Conservation (phyloP, 2,888 invertebrate genomes). For the Netelia inedita region DNA sequence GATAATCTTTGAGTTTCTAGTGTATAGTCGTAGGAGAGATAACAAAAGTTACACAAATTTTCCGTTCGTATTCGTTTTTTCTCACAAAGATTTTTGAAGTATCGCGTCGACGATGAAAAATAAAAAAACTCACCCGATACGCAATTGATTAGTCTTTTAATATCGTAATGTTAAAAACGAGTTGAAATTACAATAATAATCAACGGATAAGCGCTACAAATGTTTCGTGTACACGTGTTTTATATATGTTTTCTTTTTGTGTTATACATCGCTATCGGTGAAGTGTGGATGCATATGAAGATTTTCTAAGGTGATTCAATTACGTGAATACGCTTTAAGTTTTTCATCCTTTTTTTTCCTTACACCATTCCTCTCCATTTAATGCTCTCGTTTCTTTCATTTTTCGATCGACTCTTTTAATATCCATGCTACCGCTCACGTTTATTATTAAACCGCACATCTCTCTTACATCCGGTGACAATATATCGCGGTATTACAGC, state of each 20-base stretch:
- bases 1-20: slow-evolving; percentile 72
- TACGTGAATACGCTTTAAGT: slow-evolving; percentile 60
- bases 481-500: not conserved
- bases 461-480: not conserved
- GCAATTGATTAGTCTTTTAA: slow-evolving; percentile 45
- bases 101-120: slow-evolving; percentile 2
- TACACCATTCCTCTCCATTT: not conserved
- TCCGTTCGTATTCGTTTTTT: not conserved
- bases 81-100: not conserved
- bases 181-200: slow-evolving; percentile 73
- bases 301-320: slow-evolving; percentile 65
- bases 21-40: slow-evolving; percentile 69
- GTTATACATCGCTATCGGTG: slow-evolving; percentile 69
- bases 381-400: not conserved
- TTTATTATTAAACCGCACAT: not conserved
- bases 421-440: not conserved
- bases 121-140: slow-evolving; percentile 30
- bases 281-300: slow-evolving; percentile 70
- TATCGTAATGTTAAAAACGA: slow-evolving; percentile 71
- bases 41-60: slow-evolving; percentile 59
- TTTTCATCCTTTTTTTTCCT: not conserved
- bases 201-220: slow-evolving; percentile 75
- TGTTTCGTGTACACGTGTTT: slow-evolving; percentile 70
- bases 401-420: not conserved
- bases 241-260: slow-evolving; percentile 23